A percentile compares a stretch with the other conserved stretches of the same genome.
phyloP scores from a whole-genome alignment of 2,797 vertebrate genomes.

The Naso thynnoides region DNA sequence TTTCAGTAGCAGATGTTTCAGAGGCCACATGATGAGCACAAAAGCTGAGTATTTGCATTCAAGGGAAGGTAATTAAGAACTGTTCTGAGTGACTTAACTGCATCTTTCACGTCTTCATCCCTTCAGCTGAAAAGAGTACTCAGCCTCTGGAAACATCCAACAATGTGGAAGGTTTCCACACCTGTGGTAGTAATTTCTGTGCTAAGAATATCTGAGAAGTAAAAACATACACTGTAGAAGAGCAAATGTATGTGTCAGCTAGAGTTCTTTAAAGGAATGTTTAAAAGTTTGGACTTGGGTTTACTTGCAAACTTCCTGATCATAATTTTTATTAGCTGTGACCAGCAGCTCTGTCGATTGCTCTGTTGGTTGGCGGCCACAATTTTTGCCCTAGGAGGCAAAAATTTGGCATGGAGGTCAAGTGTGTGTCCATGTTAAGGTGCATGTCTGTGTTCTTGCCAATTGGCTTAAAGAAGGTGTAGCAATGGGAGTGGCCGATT shows the following conservation, averaged over 20 bases:
- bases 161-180: conserved; percentile 9
- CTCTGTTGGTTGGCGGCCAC: no score
- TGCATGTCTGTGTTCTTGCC: no score
- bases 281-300: conserved; percentile 12
- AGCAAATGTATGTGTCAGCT: background rate
- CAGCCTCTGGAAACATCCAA: conserved; percentile 17
- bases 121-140: conserved; percentile 36
- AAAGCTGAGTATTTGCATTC: conserved; percentile 37
- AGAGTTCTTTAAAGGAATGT: conserved; percentile 13
- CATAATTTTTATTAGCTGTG: background rate
- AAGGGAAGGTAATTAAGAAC: conserved; percentile 53
- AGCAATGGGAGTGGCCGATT: no score
- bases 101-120: conserved; percentile 32
- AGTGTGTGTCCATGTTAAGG: no score
- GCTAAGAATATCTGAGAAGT: conserved; percentile 19
- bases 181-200: conserved; percentile 36
- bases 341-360: no score
- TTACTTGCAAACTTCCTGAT: conserved; percentile 1
- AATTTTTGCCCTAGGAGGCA: no score
- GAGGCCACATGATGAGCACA: conserved; percentile 36
- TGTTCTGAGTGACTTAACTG: conserved; percentile 36
- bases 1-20: conserved; percentile 41
- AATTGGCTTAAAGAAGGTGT: no score
- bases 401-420: no score
- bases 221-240: conserved; percentile 6